These are phyloP conservation scores for Rhombomys opimus DNA, from an alignment of 2,113 vertebrate genomes.

Conservation along the genomic window DNA sequence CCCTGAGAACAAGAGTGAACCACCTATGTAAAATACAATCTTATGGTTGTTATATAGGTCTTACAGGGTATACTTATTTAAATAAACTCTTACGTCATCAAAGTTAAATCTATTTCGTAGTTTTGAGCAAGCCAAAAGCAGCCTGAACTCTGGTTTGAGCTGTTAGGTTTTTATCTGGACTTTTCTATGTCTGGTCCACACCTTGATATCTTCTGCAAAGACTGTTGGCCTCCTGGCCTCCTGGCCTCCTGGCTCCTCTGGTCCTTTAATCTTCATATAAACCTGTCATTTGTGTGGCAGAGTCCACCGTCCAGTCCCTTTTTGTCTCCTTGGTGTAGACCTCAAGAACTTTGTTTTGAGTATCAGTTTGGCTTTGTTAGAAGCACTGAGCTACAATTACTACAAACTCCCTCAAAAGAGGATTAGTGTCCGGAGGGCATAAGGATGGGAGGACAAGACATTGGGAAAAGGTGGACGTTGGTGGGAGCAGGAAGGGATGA, in stretches of 20 bases:
- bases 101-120: neutral
- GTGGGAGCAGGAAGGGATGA: neutral
- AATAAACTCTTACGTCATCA: neutral
- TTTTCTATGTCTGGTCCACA: fast-evolving
- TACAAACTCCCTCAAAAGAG: neutral
- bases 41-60: neutral
- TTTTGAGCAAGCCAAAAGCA: neutral
- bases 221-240: no score
- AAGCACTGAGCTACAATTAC: neutral
- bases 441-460: no score
- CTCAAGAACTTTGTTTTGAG: no score
- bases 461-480: neutral
- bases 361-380: neutral
- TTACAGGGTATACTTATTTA: neutral
- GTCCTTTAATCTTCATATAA: neutral
- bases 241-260: fast-evolving
- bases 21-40: neutral
- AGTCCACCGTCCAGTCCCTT: neutral
- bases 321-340: neutral
- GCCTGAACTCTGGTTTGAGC: neutral
- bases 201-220: fast-evolving
- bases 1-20: no score
- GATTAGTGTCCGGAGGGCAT: neutral
- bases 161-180: neutral
- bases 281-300: neutral